Base-by-base conservation (phyloP, 2,113 vertebrate genomes). In the Garra rufa region DNA sequence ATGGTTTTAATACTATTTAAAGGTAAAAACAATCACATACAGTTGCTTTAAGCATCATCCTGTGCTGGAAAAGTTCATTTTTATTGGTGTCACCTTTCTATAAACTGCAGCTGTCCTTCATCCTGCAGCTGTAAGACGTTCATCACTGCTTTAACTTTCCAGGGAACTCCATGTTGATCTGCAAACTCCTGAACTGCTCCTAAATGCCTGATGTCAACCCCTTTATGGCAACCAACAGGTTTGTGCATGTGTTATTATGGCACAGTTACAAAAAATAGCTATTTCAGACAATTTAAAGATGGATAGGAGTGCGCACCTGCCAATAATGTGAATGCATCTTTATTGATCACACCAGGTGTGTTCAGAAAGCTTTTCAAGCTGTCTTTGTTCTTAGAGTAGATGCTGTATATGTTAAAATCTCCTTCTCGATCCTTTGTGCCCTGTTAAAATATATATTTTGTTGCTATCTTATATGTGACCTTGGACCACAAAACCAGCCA, bases 381-480 rank as follows among this genome's bases (percentile, higher is more conserved):
- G 30, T 71, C 75, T 73, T 83, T 41, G 50, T 76, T 77, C 34
- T 14, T 85, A n/a, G 87, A 85, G 76, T 80, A 88, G 55, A 81
- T 76, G 84, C 81, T 85, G 81, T 83, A 38, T 11, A 85, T 88
- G 83, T 88, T 88, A 7, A 59, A 80, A 7, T 83, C 80, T 28
- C 80, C 83, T 44, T 88, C 86, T 46, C 83, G 80, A 7, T 85
- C 67, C 9, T 19, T 30, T 3, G 17, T 8, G 17, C 19, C 76
- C 86, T 87, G 10, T 44, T n/a, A n/a, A n/a, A n/a, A n/a, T n/a
- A n/a, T n/a, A n/a, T n/a, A n/a, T n/a, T n/a, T n/a, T n/a, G n/a
- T n/a, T n/a, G n/a, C n/a, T n/a, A n/a, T n/a, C n/a, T n/a, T n/a
- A n/a, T n/a, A n/a, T n/a, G n/a, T n/a, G n/a, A n/a, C n/a, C n/a